Conservation (phyloP, 2,113 vertebrate genomes). For the Indicator maculatus region DNA sequence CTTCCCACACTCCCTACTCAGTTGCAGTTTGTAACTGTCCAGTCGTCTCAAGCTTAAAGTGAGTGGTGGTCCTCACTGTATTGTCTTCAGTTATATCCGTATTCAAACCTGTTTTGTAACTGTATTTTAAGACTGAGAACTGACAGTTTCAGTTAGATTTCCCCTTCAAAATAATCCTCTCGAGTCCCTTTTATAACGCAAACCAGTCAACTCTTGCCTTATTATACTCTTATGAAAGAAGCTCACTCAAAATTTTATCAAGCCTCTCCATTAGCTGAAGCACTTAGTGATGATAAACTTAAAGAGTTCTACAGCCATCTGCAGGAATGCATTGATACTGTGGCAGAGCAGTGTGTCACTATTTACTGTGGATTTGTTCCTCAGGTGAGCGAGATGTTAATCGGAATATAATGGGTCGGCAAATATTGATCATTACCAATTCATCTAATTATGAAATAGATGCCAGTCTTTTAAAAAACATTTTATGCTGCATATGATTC, state of each 20-base stretch:
- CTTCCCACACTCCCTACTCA: neutral
- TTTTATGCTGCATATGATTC: neutral
- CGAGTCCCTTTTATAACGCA: neutral
- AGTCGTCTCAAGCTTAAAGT: neutral
- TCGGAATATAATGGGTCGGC: neutral
- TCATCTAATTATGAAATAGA: neutral
- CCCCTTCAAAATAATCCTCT: neutral
- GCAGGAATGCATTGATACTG: slow-evolving; percentile 66
- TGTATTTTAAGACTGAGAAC: neutral
- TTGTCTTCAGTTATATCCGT: neutral
- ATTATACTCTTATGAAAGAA: neutral
- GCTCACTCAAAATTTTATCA: neutral
- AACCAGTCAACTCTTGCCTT: neutral
- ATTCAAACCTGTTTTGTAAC: neutral
- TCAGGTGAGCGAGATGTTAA: slow-evolving; percentile 1
- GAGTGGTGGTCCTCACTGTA: neutral
- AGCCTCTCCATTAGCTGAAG: neutral
- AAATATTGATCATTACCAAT: neutral
- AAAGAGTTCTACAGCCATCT: slow-evolving; percentile 65
- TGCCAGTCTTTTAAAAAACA: neutral
- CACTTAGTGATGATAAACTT: slow-evolving; percentile 27
- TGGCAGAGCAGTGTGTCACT: neutral
- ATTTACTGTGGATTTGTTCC: neutral
- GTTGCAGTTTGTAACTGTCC: neutral
- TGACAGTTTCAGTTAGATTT: neutral